phyloP scores from a whole-genome alignment of 2,113 vertebrate genomes.

The Fregata magnificens region DNA sequence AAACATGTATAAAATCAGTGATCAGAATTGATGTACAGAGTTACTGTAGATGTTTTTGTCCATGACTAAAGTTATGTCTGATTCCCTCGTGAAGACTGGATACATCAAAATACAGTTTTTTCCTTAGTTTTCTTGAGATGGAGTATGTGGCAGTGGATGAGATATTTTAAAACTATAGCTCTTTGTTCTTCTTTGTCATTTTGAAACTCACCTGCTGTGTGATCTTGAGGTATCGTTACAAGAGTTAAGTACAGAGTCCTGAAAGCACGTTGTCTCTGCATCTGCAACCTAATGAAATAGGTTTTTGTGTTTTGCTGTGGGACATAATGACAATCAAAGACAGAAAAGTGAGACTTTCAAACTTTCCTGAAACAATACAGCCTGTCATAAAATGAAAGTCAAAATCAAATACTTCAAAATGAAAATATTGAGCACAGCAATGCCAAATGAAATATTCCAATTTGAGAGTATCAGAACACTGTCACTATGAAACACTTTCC shows the following conservation, averaged over 20 bases:
- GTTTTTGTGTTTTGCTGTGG: neutral
- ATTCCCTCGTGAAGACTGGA: neutral
- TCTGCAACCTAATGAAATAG: neutral
- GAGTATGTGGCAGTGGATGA: neutral
- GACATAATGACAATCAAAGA: neutral
- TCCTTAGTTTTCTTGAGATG: neutral
- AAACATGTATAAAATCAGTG: neutral
- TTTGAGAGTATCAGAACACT: neutral
- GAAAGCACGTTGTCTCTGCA: accelerated
- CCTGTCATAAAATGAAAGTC: neutral
- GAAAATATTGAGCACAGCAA: neutral
- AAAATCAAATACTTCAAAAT: neutral
- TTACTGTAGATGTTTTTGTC: neutral
- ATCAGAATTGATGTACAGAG: neutral
- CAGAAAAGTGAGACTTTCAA: neutral
- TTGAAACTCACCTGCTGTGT: neutral
- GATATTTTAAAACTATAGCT: neutral
- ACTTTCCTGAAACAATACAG: neutral
- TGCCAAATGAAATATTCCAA: neutral
- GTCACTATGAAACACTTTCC: accelerated
- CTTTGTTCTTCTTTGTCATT: neutral
- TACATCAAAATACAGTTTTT: neutral
- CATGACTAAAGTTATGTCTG: neutral
- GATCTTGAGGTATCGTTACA: accelerated
- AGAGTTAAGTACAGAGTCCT: neutral